Evolutionary conservation across 2,113 vertebrate species (phyloP), one percentile per base, ranked within the genome.

Genomic region (Dipodomys stephensi): DNA sequence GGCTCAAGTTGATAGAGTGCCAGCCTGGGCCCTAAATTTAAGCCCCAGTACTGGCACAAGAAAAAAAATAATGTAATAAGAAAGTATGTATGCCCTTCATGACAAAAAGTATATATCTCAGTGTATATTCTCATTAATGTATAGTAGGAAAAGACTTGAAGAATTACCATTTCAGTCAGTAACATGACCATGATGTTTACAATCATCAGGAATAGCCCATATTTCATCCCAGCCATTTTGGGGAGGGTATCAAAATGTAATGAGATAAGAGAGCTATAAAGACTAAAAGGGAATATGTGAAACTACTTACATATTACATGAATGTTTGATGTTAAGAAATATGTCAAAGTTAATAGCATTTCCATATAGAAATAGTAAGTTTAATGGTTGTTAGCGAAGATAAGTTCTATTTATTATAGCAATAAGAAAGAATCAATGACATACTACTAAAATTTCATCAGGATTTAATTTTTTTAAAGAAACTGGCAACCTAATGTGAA

Each of bases 21-120:
- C 39, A 39, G 39, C 39, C 39, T 39, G 39, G 39, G 39, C 39
- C 5, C 39, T 39, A 39, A 39, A 39, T 39, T 39, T 39, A 39
- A 39, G 39, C 39, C 39, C 39, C 39, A 39, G 39, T 39, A 39
- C 39, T 39, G 39, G 39, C 39, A 39, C 39, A 39, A 39, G 39
- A 39, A 39, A 39, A 39, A 39, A 72, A 71, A 72, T 57, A 67
- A 81, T 30, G n/a, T 2, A 28, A 30, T 86, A 85, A 44, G 39
- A 67, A 88, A 83, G 27, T 93, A 91, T 12, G 77, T 88, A 86
- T 68, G 81, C 87, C 30, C 49, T 95, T 89, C 81, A 57, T 20
- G 62, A 68, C 60, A 87, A 72, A 87, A 78, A 64, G 7, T 57
- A 23, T 87, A 53, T 93, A 30, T 79, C 60, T 83, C 15, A 64